A percentile compares a stretch with the other conserved stretches of the same genome.
phyloP scores from a whole-genome alignment of 2,113 vertebrate genomes.

The Pitta sordida region DNA sequence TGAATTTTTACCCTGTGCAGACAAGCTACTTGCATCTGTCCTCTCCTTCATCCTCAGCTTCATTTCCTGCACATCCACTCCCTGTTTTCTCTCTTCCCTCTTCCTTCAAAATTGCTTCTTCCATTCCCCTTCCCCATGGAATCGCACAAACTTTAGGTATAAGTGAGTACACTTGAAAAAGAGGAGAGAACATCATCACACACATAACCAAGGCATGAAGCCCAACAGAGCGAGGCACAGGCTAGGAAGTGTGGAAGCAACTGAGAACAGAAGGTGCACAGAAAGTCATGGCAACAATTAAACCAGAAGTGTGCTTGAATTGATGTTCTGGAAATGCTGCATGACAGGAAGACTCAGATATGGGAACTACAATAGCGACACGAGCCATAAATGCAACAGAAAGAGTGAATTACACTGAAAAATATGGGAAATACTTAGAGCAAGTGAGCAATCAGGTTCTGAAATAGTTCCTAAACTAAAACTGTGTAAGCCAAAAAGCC shows the following conservation, averaged over 20 bases:
- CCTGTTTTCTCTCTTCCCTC: neutral
- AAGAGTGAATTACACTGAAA: neutral
- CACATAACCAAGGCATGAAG: neutral
- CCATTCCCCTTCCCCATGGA: neutral
- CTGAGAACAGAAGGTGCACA: neutral
- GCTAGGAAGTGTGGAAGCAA: neutral
- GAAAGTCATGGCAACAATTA: neutral
- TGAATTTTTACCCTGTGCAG: neutral
- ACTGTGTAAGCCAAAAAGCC: neutral
- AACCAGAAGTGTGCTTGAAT: neutral
- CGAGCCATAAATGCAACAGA: neutral
- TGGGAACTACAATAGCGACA: neutral
- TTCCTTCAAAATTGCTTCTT: neutral
- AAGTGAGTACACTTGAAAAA: neutral
- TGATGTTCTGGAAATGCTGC: neutral
- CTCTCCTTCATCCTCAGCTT: neutral
- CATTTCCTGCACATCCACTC: neutral
- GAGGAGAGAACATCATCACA: neutral
- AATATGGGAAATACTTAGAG: neutral
- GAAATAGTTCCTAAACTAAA: neutral
- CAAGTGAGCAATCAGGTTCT: neutral
- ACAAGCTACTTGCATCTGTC: neutral
- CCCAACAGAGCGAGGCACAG: accelerated
- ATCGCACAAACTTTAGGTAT: neutral
- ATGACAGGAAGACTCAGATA: neutral